These are phyloP conservation scores for Micromys minutus DNA, from an alignment of 2,113 vertebrate species.

Conservation along the genomic window DNA sequence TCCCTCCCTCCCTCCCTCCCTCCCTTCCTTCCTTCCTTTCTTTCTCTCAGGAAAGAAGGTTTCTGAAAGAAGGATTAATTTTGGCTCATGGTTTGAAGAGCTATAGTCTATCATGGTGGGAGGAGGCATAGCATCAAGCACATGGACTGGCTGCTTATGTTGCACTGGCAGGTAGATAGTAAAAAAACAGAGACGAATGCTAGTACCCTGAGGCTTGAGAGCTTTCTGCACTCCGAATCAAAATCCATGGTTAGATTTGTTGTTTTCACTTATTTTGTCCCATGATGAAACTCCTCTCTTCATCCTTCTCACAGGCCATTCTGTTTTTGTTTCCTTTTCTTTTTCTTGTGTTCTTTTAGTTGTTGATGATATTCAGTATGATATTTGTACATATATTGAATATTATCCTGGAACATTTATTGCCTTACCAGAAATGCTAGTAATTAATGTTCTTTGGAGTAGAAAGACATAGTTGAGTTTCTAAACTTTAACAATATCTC, in stretches of 20 bases:
- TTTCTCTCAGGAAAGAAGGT: no score
- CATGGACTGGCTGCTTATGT: neutral
- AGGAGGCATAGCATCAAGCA: no score
- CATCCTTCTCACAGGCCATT: neutral
- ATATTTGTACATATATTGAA: slow-evolving; percentile 86
- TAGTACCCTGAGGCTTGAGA: neutral
- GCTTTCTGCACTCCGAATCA: neutral
- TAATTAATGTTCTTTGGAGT: slow-evolving; percentile 84
- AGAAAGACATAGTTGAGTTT: slow-evolving; percentile 84
- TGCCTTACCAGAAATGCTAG: slow-evolving; percentile 87
- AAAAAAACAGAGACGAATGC: neutral
- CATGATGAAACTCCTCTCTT: neutral
- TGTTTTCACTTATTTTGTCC: neutral
- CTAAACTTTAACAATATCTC: slow-evolving; percentile 82
- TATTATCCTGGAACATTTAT: slow-evolving; percentile 86
- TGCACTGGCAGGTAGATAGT: neutral
- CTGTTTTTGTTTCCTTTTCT: slow-evolving; percentile 64
- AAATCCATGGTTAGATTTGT: neutral
- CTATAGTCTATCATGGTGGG: neutral
- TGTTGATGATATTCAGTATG: slow-evolving; percentile 80
- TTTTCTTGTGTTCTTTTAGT: slow-evolving; percentile 61
- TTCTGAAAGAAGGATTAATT: neutral
- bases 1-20: no score
- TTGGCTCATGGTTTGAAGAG: neutral
- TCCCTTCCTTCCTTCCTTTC: neutral